These are phyloP conservation scores for Lamproptera curius DNA, from an alignment of 2,888 invertebrate species.

Conservation along the genomic window DNA sequence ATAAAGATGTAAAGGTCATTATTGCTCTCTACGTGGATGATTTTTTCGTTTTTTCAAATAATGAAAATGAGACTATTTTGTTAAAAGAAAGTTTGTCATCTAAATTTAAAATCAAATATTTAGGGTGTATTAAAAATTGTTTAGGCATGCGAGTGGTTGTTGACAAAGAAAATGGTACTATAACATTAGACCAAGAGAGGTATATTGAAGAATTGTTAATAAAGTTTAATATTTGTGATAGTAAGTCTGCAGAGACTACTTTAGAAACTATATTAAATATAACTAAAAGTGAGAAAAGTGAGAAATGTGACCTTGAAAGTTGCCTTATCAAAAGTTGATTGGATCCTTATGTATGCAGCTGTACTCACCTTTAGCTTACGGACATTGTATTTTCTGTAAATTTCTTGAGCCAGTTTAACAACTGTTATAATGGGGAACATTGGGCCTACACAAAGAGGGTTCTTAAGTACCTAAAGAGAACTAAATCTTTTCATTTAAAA, in stretches of 20 bases:
- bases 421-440: no score
- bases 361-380: slow-evolving; percentile 5
- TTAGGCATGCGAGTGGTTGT: slow-evolving; percentile 17
- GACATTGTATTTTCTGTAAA: neutral
- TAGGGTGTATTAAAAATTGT: slow-evolving; percentile 14
- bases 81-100: slow-evolving; percentile 1
- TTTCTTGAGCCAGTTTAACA: no score
- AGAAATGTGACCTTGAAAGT: slow-evolving; percentile 4
- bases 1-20: slow-evolving; percentile 19
- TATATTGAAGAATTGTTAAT: slow-evolving; percentile 16
- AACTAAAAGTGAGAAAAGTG: slow-evolving; percentile 9
- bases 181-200: slow-evolving; percentile 16
- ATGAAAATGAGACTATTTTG: neutral
- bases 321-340: slow-evolving; percentile 18
- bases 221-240: slow-evolving; percentile 22
- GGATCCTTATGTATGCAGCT: slow-evolving; percentile 22
- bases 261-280: slow-evolving; percentile 18
- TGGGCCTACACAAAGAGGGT: no score
- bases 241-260: slow-evolving; percentile 15
- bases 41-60: slow-evolving; percentile 17
- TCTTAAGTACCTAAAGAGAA: no score
- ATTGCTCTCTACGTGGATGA: slow-evolving; percentile 24
- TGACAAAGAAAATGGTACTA: slow-evolving; percentile 1
- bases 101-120: no score
- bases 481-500: no score